These are phyloP conservation scores for Micrasema longulum DNA, from an alignment of 1,140 invertebrate species.

Conservation along the genomic window DNA sequence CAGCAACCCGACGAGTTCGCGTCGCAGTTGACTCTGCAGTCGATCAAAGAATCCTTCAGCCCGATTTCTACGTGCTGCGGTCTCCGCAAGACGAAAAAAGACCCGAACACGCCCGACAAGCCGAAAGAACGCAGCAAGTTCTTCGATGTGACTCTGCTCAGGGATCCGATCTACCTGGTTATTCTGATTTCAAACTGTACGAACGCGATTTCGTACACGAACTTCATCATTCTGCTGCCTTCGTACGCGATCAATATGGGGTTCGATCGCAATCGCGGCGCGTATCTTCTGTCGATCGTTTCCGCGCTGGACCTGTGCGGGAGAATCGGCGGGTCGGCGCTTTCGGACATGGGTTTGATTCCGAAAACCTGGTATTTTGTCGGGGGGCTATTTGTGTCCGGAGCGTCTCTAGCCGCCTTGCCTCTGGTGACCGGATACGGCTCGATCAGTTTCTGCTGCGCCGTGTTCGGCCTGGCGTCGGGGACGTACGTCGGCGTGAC, in stretches of 20 bases:
- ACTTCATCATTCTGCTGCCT: constrained; percentile 85
- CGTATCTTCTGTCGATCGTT: constrained; percentile 81
- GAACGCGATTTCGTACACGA: constrained; percentile 87
- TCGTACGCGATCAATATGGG: constrained; percentile 77
- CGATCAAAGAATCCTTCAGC: constrained; percentile 70
- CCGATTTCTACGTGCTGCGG: constrained; percentile 63
- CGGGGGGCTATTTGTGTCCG: constrained; percentile 80
- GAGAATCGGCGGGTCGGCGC: constrained; percentile 82
- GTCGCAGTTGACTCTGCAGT: constrained; percentile 80
- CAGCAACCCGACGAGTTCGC: constrained; percentile 80
- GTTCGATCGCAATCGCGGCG: constrained; percentile 76
- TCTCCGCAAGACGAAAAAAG: constrained; percentile 57
- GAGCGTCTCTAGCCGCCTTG: constrained; percentile 76
- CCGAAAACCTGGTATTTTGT: constrained; percentile 87
- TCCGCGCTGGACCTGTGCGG: constrained; percentile 83
- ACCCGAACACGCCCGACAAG: constrained; percentile 57
- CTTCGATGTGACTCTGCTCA: constrained; percentile 80
- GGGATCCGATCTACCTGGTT: constrained; percentile 83
- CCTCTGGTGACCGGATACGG: constrained; percentile 73
- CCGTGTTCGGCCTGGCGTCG: constrained; percentile 82
- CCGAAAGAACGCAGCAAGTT: constrained; percentile 72
- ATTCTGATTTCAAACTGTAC: constrained; percentile 87
- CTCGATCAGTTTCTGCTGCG: constrained; percentile 76
- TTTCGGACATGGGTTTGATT: constrained; percentile 79
- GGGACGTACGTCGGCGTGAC: constrained; percentile 89